A percentile compares a stretch with the other conserved stretches of the same genome.
These are phyloP conservation scores for Odocoileus hemionus DNA, from an alignment of 2,113 vertebrate genomes.

Conservation along the genomic window DNA sequence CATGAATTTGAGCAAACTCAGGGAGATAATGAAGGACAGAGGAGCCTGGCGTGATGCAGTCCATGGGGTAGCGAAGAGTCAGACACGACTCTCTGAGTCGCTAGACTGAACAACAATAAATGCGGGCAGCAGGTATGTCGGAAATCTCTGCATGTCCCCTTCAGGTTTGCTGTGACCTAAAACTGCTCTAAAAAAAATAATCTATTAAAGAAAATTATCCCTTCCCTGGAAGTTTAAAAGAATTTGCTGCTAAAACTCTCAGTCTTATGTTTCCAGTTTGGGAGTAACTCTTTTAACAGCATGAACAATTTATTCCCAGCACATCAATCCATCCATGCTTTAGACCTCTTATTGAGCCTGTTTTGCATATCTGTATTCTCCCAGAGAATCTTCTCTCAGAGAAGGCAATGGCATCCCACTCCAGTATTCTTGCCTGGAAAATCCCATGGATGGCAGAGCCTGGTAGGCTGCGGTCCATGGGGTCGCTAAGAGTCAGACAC, in stretches of 20 bases:
- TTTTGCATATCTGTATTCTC: not conserved
- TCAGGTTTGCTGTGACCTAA: not conserved
- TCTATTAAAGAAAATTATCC: not conserved
- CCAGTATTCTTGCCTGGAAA: not conserved
- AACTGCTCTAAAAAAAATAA: not conserved
- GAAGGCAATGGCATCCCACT: not conserved
- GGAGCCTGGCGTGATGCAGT: not conserved
- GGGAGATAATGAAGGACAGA: not conserved
- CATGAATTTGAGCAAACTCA: not conserved
- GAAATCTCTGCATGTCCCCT: not conserved
- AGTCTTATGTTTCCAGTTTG: not conserved
- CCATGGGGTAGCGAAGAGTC: not conserved
- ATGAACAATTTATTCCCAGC: not conserved
- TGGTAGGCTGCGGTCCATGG: not conserved
- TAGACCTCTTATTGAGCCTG: not conserved
- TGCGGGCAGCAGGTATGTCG: not conserved
- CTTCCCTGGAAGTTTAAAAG: not conserved
- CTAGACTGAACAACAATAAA: not conserved
- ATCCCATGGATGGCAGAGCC: not conserved
- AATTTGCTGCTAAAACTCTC: not conserved
- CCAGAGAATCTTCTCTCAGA: not conserved
- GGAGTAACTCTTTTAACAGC: not conserved
- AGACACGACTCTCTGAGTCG: not conserved
- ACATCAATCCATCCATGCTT: not conserved
- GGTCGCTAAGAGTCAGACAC: not conserved